Percentiles rank a stretch among this genome's conserved stretches.
Evolutionary conservation across 2,113 vertebrate species (phyloP).

Genomic region (Tamias sibiricus): DNA sequence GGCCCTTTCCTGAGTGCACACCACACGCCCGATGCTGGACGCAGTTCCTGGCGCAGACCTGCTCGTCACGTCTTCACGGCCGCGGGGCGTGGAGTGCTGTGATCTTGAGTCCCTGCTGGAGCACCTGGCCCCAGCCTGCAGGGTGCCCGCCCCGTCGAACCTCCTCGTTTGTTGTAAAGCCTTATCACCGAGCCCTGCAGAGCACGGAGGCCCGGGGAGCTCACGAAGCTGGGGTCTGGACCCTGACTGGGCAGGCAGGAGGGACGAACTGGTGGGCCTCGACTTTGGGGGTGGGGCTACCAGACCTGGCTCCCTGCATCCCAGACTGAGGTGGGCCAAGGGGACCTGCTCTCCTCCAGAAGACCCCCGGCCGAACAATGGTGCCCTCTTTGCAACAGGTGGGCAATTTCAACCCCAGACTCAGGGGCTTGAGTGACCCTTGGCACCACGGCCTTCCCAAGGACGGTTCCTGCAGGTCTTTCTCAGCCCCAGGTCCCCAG

Average conservation of each 20-base stretch:
- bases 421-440: background rate
- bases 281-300: background rate
- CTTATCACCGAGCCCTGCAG: background rate
- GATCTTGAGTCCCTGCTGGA: background rate
- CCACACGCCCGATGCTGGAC: rapidly evolving
- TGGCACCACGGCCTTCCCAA: background rate
- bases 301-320: background rate
- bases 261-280: background rate
- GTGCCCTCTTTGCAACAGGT: background rate
- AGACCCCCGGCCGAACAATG: background rate
- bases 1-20: background rate
- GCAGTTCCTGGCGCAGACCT: background rate
- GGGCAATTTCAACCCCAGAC: background rate
- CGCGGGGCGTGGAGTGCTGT: background rate
- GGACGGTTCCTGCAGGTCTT: background rate
- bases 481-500: background rate
- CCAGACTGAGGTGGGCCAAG: background rate
- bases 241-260: background rate
- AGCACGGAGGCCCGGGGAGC: background rate
- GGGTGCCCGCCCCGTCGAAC: background rate
- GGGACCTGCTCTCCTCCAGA: background rate
- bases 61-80: background rate
- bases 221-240: background rate
- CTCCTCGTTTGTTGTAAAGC: background rate
- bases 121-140: background rate